Percentiles rank a stretch among this genome's conserved stretches.
Conservation (phyloP, 2,113 vertebrate species). For the Carassius carassius region DNA sequence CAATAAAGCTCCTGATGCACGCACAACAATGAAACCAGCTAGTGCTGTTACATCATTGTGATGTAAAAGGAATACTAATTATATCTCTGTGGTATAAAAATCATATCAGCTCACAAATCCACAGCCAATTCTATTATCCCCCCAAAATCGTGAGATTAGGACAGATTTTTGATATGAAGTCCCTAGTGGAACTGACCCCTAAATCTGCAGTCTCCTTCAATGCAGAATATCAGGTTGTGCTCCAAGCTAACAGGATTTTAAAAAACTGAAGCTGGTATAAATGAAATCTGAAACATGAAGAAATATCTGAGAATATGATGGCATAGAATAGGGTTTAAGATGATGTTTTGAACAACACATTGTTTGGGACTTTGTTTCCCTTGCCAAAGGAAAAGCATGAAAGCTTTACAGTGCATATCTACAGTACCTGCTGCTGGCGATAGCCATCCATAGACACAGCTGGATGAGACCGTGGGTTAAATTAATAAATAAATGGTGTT, state of each 20-base stretch:
- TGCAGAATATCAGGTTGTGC: background rate
- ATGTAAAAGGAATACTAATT: slow-evolving; percentile 36
- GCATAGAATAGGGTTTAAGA: background rate
- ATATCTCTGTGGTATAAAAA: slow-evolving; percentile 9
- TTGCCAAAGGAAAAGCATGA: background rate
- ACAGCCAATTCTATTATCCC: slow-evolving; percentile 15
- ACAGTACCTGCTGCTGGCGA: background rate
- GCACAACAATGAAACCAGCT: slow-evolving; percentile 19
- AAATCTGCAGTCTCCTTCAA: background rate
- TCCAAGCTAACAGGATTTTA: background rate
- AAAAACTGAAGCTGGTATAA: background rate
- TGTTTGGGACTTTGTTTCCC: too few relatives aligned
- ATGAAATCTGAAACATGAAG: background rate
- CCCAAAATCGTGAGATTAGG: slow-evolving; percentile 1
- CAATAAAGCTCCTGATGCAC: background rate
- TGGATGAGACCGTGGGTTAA: background rate
- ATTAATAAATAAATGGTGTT: background rate
- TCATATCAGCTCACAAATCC: slow-evolving; percentile 13
- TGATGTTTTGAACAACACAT: background rate
- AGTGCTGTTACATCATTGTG: slow-evolving; percentile 5
- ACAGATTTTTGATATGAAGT: slow-evolving; percentile 12
- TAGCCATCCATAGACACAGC: background rate
- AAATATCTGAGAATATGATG: background rate
- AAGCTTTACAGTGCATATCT: background rate
- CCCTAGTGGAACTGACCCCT: slow-evolving; percentile 6